These are phyloP conservation scores for Oligia strigilis DNA, from an alignment of 2,888 invertebrate species.

Conservation along the genomic window DNA sequence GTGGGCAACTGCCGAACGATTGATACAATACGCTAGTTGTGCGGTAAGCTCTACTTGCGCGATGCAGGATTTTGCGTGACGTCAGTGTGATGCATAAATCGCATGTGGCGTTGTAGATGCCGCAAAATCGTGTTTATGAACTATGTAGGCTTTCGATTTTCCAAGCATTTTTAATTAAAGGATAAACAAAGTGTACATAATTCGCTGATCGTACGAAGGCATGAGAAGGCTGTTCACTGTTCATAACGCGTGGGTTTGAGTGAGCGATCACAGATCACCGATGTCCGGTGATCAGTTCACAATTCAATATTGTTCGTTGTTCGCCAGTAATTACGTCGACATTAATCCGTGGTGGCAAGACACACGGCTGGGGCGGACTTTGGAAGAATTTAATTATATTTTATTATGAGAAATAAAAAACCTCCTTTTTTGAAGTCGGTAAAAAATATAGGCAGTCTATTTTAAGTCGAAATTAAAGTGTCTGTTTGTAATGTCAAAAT, in stretches of 20 bases:
- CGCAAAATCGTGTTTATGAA: not conserved
- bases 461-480: not conserved
- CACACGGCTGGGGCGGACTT: constrained; percentile 16
- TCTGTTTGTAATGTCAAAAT: no score
- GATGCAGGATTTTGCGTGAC: no score
- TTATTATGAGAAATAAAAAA: not conserved
- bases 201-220: not conserved
- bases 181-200: not conserved
- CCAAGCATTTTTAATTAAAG: not conserved
- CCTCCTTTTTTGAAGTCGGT: no score
- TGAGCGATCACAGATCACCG: constrained; percentile 54
- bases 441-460: not conserved
- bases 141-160: not conserved
- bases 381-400: not conserved
- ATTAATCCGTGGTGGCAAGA: constrained; percentile 58
- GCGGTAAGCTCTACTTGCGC: no score
- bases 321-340: constrained; percentile 63
- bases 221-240: not conserved
- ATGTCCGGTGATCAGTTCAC: constrained; percentile 48
- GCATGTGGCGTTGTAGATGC: no score
- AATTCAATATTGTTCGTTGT: constrained; percentile 68
- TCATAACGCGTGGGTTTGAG: constrained; percentile 18
- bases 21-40: no score
- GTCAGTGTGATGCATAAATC: no score
- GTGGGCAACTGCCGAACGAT: no score